Base-by-base conservation (phyloP, 2,113 vertebrate species). In the Gallinago undulata region DNA sequence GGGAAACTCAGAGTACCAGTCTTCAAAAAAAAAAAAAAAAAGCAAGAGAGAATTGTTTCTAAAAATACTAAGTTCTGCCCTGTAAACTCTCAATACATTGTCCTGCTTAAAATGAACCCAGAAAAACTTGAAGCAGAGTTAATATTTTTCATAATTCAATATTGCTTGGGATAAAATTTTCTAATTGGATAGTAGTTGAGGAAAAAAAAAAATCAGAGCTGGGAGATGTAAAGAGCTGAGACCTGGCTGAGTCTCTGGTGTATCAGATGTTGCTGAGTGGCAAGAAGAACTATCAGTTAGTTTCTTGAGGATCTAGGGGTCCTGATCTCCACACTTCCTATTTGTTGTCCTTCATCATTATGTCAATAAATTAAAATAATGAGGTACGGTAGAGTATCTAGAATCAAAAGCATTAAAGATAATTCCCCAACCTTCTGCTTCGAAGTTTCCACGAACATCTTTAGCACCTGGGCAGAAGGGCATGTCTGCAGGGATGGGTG, bases 111-210 rank as follows among this genome's bases (percentile, higher is more conserved):
- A 91, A 79, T 28, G 33, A 60, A 53, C 50, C 16, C n/a, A 62
- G 81, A 35, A 87, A 73, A 91, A 56, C 80, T 9, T 12, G 87
- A 76, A 87, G 43, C 84, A 88, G 75, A 31, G 60, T 25, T 21
- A 6, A 6, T 57, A 8, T 56, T 87, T 84, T 76, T 69, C 3
- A 11, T 70, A 24, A 5, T 3, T 75, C 89, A 13, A 48, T 75
- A 22, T 83, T 7, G 5, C 14, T 67, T 90, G 81, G 79, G 66
- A 73, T 72, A 80, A 94, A 93, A 85, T 79, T 60, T 93, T 82
- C 83, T 84, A 90, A 66, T 51, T 88, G 35, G 90, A 59, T 96
- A 87, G 83, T 97, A 93, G 78, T 92, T 89, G 84, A 94, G 93
- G 74, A 63, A 78, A 91, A 81, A 57, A 57, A 37, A 67, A 27